These are phyloP conservation scores for Cryptus viduatorius DNA, from an alignment of 2,888 invertebrate species.

Conservation along the genomic window DNA sequence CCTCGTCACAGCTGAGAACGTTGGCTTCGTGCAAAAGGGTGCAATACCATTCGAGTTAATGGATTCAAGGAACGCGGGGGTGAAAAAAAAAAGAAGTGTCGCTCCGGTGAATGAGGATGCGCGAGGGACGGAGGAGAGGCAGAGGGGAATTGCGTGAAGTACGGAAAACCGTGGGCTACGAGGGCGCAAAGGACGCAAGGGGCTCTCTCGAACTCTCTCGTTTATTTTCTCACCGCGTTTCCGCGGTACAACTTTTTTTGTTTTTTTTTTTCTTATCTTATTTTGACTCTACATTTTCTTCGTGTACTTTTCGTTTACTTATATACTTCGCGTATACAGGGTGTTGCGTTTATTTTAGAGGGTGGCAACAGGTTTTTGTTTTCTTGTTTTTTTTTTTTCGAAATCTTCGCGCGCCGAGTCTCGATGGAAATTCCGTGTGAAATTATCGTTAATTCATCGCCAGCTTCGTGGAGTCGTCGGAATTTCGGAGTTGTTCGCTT, in stretches of 20 bases:
- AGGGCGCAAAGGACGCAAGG: slow-evolving; percentile 25
- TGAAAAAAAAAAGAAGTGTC: slow-evolving; percentile 47
- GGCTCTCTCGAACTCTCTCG: slow-evolving; percentile 62
- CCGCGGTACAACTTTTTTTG: slow-evolving; percentile 53
- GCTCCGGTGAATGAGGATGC: slow-evolving; percentile 36
- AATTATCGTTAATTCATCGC: neutral
- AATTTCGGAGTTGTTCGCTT: neutral
- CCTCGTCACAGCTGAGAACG: slow-evolving; percentile 44
- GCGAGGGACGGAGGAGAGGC: slow-evolving; percentile 10
- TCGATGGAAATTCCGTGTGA: slow-evolving; percentile 37
- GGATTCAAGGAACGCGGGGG: slow-evolving; percentile 55
- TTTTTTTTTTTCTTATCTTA: slow-evolving; percentile 39
- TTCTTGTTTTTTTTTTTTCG: neutral
- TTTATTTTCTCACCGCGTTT: slow-evolving; percentile 64
- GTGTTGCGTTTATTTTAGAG: slow-evolving; percentile 61
- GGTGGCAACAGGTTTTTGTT: slow-evolving; percentile 69
- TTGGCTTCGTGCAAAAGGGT: slow-evolving; percentile 36
- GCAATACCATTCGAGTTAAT: slow-evolving; percentile 63
- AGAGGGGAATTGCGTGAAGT: slow-evolving; percentile 41
- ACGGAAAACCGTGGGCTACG: slow-evolving; percentile 31
- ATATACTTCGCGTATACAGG: slow-evolving; percentile 10
- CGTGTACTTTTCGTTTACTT: slow-evolving; percentile 42
- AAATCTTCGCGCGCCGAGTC: slow-evolving; percentile 54
- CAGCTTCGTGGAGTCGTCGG: neutral
- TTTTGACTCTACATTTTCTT: slow-evolving; percentile 33